A percentile compares a stretch with the other conserved stretches of the same genome.
Evolutionary conservation across 1,140 invertebrate species (phyloP).

Genomic region (Parapsyche elsis): DNA sequence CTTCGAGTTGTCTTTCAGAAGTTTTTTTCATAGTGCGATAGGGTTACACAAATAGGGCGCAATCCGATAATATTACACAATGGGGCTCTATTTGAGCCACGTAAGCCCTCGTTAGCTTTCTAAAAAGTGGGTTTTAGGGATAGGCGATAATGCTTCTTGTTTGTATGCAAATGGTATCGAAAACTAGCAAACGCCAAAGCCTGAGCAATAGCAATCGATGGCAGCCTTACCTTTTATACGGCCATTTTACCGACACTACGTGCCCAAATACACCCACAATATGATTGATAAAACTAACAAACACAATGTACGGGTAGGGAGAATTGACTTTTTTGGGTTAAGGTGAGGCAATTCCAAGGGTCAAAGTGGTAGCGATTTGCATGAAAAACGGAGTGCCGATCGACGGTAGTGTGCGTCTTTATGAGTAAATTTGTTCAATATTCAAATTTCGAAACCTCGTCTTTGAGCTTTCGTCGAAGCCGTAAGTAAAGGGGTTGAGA

Average conservation of each 20-base stretch:
- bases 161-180: conserved; percentile 2
- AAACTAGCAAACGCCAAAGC: no score
- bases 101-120: neutral
- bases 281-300: conserved; percentile 8
- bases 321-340: neutral
- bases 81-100: neutral
- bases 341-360: neutral
- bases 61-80: no score
- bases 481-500: neutral
- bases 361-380: conserved; percentile 6
- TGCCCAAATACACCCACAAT: neutral
- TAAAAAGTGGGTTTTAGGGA: neutral
- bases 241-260: no score
- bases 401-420: neutral
- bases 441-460: neutral
- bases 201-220: no score
- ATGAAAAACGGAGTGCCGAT: neutral
- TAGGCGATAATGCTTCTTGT: neutral
- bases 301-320: neutral
- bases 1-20: no score
- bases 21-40: no score
- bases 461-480: no score
- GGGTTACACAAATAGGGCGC: no score
- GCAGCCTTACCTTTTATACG: no score
- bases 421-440: neutral